Base-by-base conservation (phyloP, 2,888 invertebrate genomes). In the Nomada lathburiana region DNA sequence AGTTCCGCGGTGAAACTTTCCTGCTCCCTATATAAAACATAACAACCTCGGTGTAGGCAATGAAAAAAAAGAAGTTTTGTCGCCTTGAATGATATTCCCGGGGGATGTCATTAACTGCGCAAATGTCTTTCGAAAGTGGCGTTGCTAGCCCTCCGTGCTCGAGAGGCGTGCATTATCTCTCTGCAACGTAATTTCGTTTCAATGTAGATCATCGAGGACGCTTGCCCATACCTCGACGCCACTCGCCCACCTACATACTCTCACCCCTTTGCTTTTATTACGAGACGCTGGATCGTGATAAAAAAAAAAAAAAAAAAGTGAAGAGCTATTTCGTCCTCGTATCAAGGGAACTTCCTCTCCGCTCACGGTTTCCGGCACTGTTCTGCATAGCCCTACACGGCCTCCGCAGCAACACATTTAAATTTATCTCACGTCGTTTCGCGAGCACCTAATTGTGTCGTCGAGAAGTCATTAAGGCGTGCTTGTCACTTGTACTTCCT, bases 341-440 rank as follows among this genome's bases (percentile, higher is more conserved):
- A 88, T 84, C 84, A 84, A 79, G 76, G 63, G 76, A 82, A 57
- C 55, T 65, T 65, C 64, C 67, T 67, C 26, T 68, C 74, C 60
- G 76, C 62, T 55, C 64, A 72, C 16, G 73, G 65, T 71, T 80
- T 80, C 78, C 67, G 73, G 53, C 63, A 29, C 36, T 57, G 63
- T 81, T 75, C 72, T 9, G 65, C 59, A 18, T 18, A 67, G 67
- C 65, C 62, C n/a, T 18, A 29, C 47, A 47, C 44, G 57, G 26
- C 29, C 36, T 18, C 29, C 29, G n/a, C 73, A 52, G 23, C 10
- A 10, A 85, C 83, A 71, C 83, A 82, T 88, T 86, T 86, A 84
- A 86, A 88, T 88, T 88, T 88, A 88, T 86, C 88, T 88, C 86
- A 76, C 83, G 85, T 85, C 86, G 83, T 86, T 88, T 76, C 79